These are phyloP conservation scores for Apodemia hepburni DNA, from an alignment of 2,888 invertebrate genomes.

Conservation along the genomic window DNA sequence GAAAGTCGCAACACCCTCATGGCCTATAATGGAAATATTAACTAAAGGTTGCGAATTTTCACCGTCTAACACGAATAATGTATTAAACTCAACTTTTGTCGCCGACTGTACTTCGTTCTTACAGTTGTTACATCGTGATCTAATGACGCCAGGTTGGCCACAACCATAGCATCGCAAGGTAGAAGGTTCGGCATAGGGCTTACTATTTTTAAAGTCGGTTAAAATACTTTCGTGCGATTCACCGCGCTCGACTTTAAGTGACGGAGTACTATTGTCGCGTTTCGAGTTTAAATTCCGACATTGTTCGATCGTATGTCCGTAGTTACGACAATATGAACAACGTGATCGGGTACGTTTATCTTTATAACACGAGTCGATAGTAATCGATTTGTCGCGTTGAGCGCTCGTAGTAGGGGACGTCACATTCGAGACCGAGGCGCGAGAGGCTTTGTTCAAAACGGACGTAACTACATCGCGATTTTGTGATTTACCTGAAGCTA, in stretches of 20 bases:
- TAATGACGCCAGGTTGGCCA: too few relatives aligned
- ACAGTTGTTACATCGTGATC: too few relatives aligned
- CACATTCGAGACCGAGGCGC: not conserved
- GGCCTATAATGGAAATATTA: too few relatives aligned
- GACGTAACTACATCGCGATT: not conserved
- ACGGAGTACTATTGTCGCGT: not conserved
- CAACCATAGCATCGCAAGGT: too few relatives aligned
- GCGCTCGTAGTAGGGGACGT: not conserved
- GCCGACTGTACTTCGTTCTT: too few relatives aligned
- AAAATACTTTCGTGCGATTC: too few relatives aligned
- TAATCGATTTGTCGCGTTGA: not conserved
- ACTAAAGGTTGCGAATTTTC: too few relatives aligned
- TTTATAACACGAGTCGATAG: not conserved
- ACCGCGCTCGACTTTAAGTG: not conserved
- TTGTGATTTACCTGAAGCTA: not conserved
- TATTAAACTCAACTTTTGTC: too few relatives aligned
- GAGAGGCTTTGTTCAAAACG: slow-evolving; percentile 2
- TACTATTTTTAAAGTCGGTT: too few relatives aligned
- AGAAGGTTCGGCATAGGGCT: too few relatives aligned
- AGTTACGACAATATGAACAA: not conserved
- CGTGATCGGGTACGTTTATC: not conserved
- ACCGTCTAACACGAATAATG: too few relatives aligned
- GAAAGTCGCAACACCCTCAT: too few relatives aligned
- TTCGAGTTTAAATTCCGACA: not conserved
- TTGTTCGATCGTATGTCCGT: not conserved